phyloP scores from a whole-genome alignment of 2,888 invertebrate genomes.

The Cephonodes hylas region DNA sequence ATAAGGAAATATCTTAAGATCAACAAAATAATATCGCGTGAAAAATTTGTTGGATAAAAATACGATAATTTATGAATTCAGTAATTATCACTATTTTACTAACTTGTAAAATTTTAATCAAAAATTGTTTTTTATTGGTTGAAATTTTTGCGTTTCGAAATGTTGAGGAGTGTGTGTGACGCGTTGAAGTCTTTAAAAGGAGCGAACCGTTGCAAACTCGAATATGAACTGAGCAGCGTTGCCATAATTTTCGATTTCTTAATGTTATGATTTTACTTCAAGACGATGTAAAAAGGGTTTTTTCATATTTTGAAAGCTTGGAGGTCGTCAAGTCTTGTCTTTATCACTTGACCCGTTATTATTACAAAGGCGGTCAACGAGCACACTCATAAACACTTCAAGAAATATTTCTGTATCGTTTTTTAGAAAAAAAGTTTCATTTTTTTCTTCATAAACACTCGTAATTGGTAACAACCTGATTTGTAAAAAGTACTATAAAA shows the following conservation, averaged over 20 bases:
- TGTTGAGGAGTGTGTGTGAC: conserved; percentile 6
- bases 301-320: background rate
- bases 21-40: background rate
- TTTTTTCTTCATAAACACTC: too few relatives aligned
- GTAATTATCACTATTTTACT: background rate
- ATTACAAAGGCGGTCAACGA: background rate
- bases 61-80: background rate
- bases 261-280: background rate
- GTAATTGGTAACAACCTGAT: too few relatives aligned
- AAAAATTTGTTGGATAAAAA: background rate
- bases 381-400: background rate
- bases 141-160: background rate
- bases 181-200: conserved; percentile 30
- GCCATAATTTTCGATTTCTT: background rate
- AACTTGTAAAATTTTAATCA: too few relatives aligned
- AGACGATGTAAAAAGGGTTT: background rate
- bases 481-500: too few relatives aligned
- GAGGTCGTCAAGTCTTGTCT: background rate
- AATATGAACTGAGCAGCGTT: background rate
- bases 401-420: background rate
- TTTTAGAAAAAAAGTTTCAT: background rate
- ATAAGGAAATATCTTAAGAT: background rate
- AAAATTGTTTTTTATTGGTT: background rate
- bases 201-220: background rate
- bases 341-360: background rate